Evolutionary conservation across 2,888 invertebrate species (phyloP), one percentile per base, ranked within the genome.

Genomic region (Encarsia formosa): DNA sequence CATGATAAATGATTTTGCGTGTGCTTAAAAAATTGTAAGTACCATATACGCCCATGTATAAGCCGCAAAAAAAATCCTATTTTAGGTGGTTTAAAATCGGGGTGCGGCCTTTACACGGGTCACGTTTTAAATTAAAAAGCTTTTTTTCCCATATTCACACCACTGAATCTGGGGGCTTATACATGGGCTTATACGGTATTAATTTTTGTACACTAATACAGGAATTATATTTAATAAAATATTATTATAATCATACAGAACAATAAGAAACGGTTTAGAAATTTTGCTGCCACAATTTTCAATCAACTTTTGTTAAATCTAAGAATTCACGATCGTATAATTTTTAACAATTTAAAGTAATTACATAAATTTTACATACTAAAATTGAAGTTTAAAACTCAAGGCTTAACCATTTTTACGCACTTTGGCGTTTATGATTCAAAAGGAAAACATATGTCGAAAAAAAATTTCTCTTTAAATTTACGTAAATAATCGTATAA

Each of bases 181-280:
- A n/a, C n/a, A n/a, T n/a, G n/a, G n/a, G n/a, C n/a, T n/a, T n/a
- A n/a, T n/a, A n/a, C n/a, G n/a, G n/a, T n/a, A n/a, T n/a, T n/a
- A n/a, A n/a, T 54, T 56, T 63, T 61, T 62, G 59, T 63, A 62
- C 61, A 61, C 54, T 57, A 41, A 54, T 54, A 56, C 60, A n/a
- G 60, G 60, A 64, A 63, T 62, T 59, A 61, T 58, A 61, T 59
- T 62, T 59, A 62, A 59, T 57, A 51, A 40, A 38, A 60, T 61
- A 57, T 60, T 44, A 58, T 40, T 59, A 59, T 60, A 56, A 58
- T 58, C 57, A 57, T 60, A 59, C 56, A 62, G 57, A 61, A 40
- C 19, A 20, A 57, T 52, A 24, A 39, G 20, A 46, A 13, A 46
- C 19, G 20, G 24, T 38, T 47, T 20, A 50, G 37, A 9, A 34